Percentiles rank a stretch among this genome's conserved stretches.
phyloP scores from a whole-genome alignment of 1,140 invertebrate genomes.

The Drosophila setifemur region DNA sequence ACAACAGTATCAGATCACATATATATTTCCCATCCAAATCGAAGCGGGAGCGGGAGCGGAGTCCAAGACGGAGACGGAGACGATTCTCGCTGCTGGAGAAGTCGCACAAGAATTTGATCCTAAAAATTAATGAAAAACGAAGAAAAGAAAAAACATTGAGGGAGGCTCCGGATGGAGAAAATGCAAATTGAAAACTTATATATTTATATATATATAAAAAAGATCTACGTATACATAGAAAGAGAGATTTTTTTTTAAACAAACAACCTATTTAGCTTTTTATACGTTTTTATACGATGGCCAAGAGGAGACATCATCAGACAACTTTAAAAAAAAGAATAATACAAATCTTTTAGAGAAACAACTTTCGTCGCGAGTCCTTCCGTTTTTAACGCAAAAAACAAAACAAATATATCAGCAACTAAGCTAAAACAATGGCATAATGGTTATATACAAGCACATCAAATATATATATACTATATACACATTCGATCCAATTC shows the following conservation, averaged over 20 bases:
- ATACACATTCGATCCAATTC: constrained; percentile 65
- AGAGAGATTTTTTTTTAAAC: constrained; percentile 59
- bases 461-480: constrained; percentile 44
- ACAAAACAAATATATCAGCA: constrained; percentile 49
- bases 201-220: constrained; percentile 40
- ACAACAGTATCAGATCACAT: constrained; percentile 44
- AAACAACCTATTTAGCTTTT: constrained; percentile 74
- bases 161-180: constrained; percentile 7
- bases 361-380: constrained; percentile 65
- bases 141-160: not conserved
- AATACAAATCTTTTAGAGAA: constrained; percentile 49
- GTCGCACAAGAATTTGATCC: constrained; percentile 42
- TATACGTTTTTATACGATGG: constrained; percentile 73
- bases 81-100: constrained; percentile 10
- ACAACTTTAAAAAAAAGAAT: no score
- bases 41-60: not conserved
- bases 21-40: constrained; percentile 33
- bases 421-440: constrained; percentile 30
- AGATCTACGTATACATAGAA: constrained; percentile 41
- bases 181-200: constrained; percentile 15
- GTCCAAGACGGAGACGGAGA: not conserved
- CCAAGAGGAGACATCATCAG: constrained; percentile 1
- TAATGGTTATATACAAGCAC: constrained; percentile 43
- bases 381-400: constrained; percentile 65
- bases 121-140: not conserved